Conservation (phyloP, 1,140 invertebrate species). For the Caligus rogercresseyi region DNA sequence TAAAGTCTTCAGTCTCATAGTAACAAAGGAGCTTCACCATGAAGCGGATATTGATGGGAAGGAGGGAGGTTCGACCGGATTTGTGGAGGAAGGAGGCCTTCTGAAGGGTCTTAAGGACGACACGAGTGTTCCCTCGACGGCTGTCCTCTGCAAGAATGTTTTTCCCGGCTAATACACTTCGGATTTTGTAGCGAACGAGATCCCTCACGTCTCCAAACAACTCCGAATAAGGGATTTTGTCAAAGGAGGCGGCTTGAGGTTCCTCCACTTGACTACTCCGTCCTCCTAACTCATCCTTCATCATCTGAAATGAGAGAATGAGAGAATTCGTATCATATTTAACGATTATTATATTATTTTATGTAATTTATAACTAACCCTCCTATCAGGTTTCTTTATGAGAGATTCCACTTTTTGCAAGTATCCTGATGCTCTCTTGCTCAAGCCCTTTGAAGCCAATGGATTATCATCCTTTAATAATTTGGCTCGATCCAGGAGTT, state of each 20-base stretch:
- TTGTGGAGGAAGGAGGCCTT: conserved; percentile 2
- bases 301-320: no score
- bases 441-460: neutral
- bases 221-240: conserved; percentile 8
- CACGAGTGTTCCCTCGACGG: neutral
- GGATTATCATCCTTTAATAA: neutral
- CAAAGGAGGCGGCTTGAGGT: no score
- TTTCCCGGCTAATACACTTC: neutral
- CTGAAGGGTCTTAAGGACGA: conserved; percentile 10
- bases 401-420: neutral
- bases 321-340: no score
- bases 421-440: neutral
- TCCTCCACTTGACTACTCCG: no score
- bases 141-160: neutral
- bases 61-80: neutral
- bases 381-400: neutral
- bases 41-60: conserved; percentile 12
- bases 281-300: no score
- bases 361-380: neutral
- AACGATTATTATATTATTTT: no score
- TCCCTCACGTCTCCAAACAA: conserved; percentile 16
- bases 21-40: conserved; percentile 3
- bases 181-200: conserved; percentile 6
- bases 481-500: neutral
- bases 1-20: conserved; percentile 12